phyloP scores from a whole-genome alignment of 2,797 vertebrate species.

The Rhabdomys pumilio region DNA sequence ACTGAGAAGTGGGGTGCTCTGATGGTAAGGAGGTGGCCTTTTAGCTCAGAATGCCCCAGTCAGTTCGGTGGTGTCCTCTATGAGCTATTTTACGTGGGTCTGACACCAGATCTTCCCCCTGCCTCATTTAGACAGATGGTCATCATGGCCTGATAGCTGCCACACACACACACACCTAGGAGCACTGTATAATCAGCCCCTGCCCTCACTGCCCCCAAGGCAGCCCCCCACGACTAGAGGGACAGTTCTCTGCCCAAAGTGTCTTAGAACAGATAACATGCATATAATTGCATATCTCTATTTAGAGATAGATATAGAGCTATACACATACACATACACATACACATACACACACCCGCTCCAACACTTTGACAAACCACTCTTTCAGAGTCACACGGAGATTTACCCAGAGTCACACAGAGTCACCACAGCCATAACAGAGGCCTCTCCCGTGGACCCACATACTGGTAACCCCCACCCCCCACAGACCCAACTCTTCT shows the following conservation, averaged over 20 bases:
- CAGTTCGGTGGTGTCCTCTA: neutral
- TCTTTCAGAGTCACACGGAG: neutral
- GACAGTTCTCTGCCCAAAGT: neutral
- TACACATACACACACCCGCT: neutral
- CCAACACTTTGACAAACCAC: neutral
- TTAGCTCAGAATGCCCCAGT: accelerated
- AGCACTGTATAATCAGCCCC: accelerated
- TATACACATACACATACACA: too few relatives aligned
- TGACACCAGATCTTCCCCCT: neutral
- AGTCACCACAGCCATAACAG: neutral
- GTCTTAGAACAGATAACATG: neutral
- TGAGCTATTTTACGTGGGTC: neutral
- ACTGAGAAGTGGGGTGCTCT: neutral
- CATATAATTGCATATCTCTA: neutral
- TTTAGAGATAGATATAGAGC: neutral
- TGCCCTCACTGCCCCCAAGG: neutral
- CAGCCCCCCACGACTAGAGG: neutral
- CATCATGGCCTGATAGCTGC: neutral
- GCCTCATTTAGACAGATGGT: neutral
- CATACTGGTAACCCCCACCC: neutral
- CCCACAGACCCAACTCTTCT: slow-evolving; percentile 82
- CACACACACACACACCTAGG: neutral
- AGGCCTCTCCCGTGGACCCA: neutral
- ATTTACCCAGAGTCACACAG: neutral
- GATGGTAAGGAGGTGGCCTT: neutral